These are phyloP conservation scores for Aramus guarauna DNA, from an alignment of 2,113 vertebrate species.

Conservation along the genomic window DNA sequence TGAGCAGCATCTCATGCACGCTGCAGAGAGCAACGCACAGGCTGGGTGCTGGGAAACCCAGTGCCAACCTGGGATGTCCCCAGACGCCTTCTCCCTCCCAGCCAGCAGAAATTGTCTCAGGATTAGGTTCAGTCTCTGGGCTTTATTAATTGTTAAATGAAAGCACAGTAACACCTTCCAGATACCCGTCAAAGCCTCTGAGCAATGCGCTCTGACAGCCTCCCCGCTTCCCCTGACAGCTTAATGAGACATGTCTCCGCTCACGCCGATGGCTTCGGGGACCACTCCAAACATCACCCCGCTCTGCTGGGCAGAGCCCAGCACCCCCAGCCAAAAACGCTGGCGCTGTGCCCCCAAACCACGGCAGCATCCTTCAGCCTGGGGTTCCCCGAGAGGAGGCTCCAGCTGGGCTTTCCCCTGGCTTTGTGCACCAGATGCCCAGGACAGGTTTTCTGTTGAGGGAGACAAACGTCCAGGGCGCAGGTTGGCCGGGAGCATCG, in stretches of 20 bases:
- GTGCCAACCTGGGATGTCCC: background rate
- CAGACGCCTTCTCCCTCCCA: background rate
- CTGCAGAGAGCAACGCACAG: background rate
- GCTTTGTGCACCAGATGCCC: background rate
- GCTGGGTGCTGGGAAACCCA: background rate
- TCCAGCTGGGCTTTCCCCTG: accelerated
- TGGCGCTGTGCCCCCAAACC: background rate
- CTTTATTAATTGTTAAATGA: background rate
- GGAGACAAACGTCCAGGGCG: background rate
- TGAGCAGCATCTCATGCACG: background rate
- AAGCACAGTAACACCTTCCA: background rate
- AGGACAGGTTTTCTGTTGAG: accelerated
- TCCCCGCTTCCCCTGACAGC: background rate
- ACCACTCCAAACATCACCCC: background rate
- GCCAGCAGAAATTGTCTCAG: background rate
- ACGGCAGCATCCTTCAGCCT: accelerated
- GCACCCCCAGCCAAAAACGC: background rate
- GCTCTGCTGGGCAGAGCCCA: background rate
- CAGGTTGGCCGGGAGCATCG: accelerated
- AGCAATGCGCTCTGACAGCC: background rate
- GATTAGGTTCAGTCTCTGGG: background rate
- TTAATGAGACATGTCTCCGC: background rate
- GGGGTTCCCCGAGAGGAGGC: background rate
- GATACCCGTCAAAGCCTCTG: background rate
- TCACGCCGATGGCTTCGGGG: background rate